Evolutionary conservation across 92 coral and sea anemone genomes (phyloP), one percentile per base, ranked within the genome.

Genomic region (Isaurus tuberculatus): DNA sequence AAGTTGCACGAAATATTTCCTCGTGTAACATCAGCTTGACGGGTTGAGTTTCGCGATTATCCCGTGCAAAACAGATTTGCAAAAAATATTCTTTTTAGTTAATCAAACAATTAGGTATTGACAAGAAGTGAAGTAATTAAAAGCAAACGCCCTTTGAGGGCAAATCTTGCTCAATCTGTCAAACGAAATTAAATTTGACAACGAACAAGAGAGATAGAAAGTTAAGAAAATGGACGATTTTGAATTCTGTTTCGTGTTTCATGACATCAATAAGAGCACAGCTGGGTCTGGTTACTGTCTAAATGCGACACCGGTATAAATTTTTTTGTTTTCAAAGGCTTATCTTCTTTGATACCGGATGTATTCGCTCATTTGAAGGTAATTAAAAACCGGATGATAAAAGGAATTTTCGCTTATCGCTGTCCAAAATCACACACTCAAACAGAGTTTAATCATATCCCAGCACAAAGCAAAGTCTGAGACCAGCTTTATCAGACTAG

Each of bases 311-410:
- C 75, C 15, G 75, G 26, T 71, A 71, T 25, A 33, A 27, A n/a
- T n/a, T 72, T 36, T 26, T 37, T 65, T 27, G 36, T 28, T 33
- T 65, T 31, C 82, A 75, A 28, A 55, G 81, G 20, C 37, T 29
- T 75, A 75, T 75, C 65, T 75, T 28, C 81, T 53, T 57, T 75
- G 67, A 75, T 43, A 75, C 81, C 81, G 81, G 81, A 75, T 55
- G 55, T 75, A 75, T 75, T 75, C 61, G 2, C 67, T 44, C 81
- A 60, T 57, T 77, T 77, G 82, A 77, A 28, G 51, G 69, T 61
- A 77, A 77, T 77, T 77, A 77, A 77, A 22, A 23, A 17, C 69
- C 70, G 42, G 82, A 23, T 36, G 82, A 57, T 77, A 58, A 58
- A 43, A 34, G 70, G 68, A 36, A 58, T 77, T 20, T 19, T 75